A percentile compares a stretch with the other conserved stretches of the same genome.
These are phyloP conservation scores for Diglossa cyanea DNA, from an alignment of 2,797 vertebrate genomes.

Conservation along the genomic window DNA sequence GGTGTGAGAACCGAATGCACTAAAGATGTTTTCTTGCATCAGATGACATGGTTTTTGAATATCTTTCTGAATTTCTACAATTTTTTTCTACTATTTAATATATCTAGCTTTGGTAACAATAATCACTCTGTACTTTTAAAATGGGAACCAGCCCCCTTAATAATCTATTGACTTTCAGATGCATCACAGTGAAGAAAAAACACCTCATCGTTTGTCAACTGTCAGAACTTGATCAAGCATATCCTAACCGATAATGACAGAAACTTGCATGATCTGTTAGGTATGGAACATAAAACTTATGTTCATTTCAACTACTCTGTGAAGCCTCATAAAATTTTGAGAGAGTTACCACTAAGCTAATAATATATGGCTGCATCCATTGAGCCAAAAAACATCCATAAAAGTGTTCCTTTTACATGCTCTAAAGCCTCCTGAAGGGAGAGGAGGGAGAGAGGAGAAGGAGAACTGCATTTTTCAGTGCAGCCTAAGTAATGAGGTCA, in stretches of 20 bases:
- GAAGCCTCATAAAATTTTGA: conserved; percentile 65
- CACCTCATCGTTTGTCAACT: neutral
- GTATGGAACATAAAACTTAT: conserved; percentile 43
- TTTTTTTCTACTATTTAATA: neutral
- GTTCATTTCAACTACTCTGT: conserved; percentile 19
- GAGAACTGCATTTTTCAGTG: neutral
- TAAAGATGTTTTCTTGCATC: neutral
- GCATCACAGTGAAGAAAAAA: neutral
- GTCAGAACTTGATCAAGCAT: conserved; percentile 20
- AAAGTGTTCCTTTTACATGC: conserved; percentile 5
- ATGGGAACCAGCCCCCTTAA: neutral
- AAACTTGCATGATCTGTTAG: conserved; percentile 17
- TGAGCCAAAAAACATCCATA: conserved; percentile 23
- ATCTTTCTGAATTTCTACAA: neutral
- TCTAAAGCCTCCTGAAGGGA: neutral
- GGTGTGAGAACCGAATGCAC: accelerated
- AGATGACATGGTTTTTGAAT: neutral
- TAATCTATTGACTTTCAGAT: neutral
- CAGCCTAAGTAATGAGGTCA: neutral
- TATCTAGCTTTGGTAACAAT: neutral
- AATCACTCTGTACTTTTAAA: neutral
- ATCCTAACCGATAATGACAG: conserved; percentile 26
- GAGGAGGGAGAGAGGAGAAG: neutral
- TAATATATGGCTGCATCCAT: neutral
- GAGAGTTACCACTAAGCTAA: neutral